phyloP scores from a whole-genome alignment of 2,797 vertebrate genomes.

The Liparis tanakae region DNA sequence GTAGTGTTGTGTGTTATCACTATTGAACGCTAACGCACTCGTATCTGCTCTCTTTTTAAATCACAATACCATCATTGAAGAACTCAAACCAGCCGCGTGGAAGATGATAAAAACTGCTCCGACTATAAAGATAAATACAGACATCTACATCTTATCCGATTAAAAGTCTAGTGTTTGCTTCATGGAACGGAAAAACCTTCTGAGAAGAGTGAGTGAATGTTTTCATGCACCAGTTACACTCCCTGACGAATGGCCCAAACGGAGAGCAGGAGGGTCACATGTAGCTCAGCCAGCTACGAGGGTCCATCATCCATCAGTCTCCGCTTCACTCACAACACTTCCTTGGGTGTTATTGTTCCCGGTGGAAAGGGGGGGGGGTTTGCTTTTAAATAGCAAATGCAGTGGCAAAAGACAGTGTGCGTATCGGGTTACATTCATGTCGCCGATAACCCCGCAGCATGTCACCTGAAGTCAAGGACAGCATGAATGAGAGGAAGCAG shows the following conservation, averaged over 20 bases:
- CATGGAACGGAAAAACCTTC: background rate
- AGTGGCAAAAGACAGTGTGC: slow-evolving; percentile 17
- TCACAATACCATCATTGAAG: background rate
- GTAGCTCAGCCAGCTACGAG: slow-evolving; percentile 20
- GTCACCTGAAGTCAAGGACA: slow-evolving; percentile 75
- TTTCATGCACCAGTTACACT: background rate
- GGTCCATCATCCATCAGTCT: slow-evolving; percentile 34
- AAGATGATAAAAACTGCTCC: background rate
- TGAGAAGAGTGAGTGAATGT: background rate
- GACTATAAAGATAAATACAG: background rate
- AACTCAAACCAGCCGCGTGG: background rate
- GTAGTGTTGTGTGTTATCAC: background rate
- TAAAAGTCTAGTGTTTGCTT: background rate
- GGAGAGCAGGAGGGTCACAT: slow-evolving; percentile 14
- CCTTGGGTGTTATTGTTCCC: slow-evolving; percentile 28
- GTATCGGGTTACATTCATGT: slow-evolving; percentile 27
- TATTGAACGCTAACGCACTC: background rate
- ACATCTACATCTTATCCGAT: background rate
- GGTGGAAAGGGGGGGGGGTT: slow-evolving; percentile 26
- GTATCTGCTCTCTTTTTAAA: background rate
- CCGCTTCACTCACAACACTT: slow-evolving; percentile 38
- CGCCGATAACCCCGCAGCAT: slow-evolving; percentile 51
- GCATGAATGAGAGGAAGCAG: slow-evolving; percentile 79
- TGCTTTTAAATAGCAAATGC: slow-evolving; percentile 34
- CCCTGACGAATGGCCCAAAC: slow-evolving; percentile 12